These are phyloP conservation scores for Dermochelys coriacea DNA, from an alignment of 2,797 vertebrate genomes.

Conservation along the genomic window DNA sequence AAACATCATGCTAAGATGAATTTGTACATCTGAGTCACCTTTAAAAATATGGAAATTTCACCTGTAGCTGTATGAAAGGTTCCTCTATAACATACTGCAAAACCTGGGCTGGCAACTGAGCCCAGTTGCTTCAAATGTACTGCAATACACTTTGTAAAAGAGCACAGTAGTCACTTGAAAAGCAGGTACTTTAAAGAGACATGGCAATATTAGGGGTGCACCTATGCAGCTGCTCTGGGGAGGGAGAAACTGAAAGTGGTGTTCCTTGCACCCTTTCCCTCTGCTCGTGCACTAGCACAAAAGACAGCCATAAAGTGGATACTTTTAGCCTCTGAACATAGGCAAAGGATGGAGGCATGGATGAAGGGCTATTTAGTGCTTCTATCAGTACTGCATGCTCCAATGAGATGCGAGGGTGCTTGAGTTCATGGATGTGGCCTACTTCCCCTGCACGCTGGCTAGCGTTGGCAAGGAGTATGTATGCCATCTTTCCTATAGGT, in stretches of 20 bases:
- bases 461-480: background rate
- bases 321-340: background rate
- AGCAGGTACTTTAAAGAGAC: background rate
- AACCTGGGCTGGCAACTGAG: background rate
- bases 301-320: background rate
- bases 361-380: background rate
- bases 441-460: background rate
- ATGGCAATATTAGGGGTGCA: background rate
- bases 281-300: too few species aligned
- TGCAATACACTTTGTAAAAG: background rate
- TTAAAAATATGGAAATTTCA: background rate
- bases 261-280: background rate
- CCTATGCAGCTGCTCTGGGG: background rate
- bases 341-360: background rate
- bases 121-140: background rate
- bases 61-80: background rate
- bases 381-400: background rate
- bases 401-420: background rate
- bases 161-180: background rate
- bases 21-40: background rate
- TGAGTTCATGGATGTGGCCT: background rate
- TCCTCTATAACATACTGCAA: background rate
- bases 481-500: background rate
- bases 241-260: background rate
- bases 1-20: background rate